Evolutionary conservation across 2,888 invertebrate genomes (phyloP), one percentile per base, ranked within the genome.

Genomic region (Mesorhabditis belari): DNA sequence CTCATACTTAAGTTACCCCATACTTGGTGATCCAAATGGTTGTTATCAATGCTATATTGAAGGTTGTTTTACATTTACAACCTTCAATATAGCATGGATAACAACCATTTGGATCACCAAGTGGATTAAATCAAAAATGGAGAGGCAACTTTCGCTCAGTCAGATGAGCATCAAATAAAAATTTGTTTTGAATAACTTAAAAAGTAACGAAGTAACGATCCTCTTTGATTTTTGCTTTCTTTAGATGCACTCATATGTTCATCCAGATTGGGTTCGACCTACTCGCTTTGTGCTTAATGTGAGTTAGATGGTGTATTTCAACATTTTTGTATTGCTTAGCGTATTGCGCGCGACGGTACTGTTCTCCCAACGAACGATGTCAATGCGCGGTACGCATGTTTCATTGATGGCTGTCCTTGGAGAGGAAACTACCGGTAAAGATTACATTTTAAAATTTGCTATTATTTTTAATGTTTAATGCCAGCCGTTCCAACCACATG

Each of bases 31-130:
- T 59, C 53, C 63, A 0, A 55, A 62, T 9, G 73, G 73, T 26
- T 63, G 65, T 55, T 73, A 73, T 61, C 58, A 54, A 2, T 73
- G 73, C 50, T 73, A 73, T 55, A 58, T 71, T 0, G 51, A 35
- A 21, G 60, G 60, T 9, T 71, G 69, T 27, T n/a, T n/a, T n/a
- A n/a, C n/a, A n/a, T n/a, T n/a, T n/a, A 35, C n/a, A n/a, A n/a
- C 44, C n/a, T 35, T n/a, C 44, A 17, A 9, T 35, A 17, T 35
- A n/a, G 44, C 44, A 35, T 35, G n/a, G n/a, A 35, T 35, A 9
- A 17, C 44, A n/a, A 17, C 44, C 12, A 17, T 35, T 35, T 35
- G 44, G 44, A 9, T n/a, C 44, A 17, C 44, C 44, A 35, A 9
- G 44, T 35, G 12, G 44, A 35, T 35, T n/a, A 35, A 9, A 35